Evolutionary conservation across 2,113 vertebrate species (phyloP).

Genomic region (Actinemys pallida): DNA sequence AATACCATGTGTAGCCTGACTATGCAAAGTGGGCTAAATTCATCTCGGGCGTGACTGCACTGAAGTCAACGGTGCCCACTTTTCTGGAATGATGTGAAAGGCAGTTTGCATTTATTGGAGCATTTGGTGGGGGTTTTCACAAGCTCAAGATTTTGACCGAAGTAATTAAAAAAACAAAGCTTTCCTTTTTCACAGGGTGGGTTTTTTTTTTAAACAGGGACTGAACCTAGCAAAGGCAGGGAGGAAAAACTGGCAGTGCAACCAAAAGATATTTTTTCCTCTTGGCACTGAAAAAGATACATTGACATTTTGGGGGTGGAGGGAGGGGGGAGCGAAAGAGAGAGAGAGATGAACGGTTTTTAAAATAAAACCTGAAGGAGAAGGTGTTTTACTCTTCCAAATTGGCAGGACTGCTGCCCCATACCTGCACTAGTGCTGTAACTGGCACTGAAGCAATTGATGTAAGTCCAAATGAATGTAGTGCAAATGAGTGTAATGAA

Average conservation of each 20-base stretch:
- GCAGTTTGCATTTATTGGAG: conserved; percentile 25
- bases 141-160: not conserved
- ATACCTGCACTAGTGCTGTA: not conserved
- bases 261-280: not conserved
- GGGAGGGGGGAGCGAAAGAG: not conserved
- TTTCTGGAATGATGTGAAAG: conserved; percentile 13
- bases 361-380: not conserved
- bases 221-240: not conserved
- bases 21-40: not conserved
- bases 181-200: not conserved
- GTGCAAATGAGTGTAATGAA: conserved; percentile 2
- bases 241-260: not conserved
- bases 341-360: not conserved
- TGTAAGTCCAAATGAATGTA: not conserved
- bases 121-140: conserved; percentile 40
- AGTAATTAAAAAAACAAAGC: conserved; percentile 31
- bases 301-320: not conserved
- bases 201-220: not conserved
- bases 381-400: not conserved
- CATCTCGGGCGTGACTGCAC: not conserved
- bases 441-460: not conserved
- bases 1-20: not conserved
- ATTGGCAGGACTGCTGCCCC: not conserved
- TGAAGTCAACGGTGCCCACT: not conserved
- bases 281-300: not conserved